A percentile compares a stretch with the other conserved stretches of the same genome.
Conservation (phyloP, 2,797 vertebrate species). For the Danio choprae region DNA sequence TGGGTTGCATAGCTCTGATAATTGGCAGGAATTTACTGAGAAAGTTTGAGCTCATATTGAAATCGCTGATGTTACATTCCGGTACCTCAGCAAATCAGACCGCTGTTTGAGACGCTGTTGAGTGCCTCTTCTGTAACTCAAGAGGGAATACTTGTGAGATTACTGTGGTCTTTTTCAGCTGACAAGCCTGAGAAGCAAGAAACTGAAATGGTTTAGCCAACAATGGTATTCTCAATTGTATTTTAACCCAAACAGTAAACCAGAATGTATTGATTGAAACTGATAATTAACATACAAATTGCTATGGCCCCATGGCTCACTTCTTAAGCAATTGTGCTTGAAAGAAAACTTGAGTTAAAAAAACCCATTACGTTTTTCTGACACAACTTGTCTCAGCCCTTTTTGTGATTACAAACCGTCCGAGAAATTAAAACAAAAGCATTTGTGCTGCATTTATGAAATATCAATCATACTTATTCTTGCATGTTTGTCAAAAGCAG, state of each 20-base stretch:
- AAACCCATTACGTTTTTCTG: constrained; percentile 18
- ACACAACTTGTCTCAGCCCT: background rate
- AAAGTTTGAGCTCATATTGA: background rate
- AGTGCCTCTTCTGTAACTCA: constrained; percentile 19
- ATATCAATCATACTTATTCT: background rate
- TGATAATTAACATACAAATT: constrained; percentile 37
- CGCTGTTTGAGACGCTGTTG: background rate
- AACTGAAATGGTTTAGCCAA: constrained; percentile 2
- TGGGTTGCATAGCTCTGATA: background rate
- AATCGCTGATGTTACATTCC: constrained; percentile 12
- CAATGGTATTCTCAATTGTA: constrained; percentile 38
- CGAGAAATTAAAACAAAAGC: background rate
- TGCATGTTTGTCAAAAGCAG: background rate
- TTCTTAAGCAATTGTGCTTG: constrained; percentile 8
- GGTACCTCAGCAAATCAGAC: background rate
- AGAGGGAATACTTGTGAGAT: constrained; percentile 22
- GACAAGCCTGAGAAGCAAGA: constrained; percentile 14
- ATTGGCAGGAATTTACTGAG: background rate
- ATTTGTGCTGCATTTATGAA: background rate
- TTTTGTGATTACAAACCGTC: constrained; percentile 5
- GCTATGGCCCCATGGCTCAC: constrained; percentile 1
- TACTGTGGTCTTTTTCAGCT: constrained; percentile 30
- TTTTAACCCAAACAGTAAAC: constrained; percentile 33
- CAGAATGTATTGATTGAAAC: constrained; percentile 37
- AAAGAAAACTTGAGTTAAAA: background rate